Evolutionary conservation across 2,888 invertebrate genomes (phyloP), one percentile per base, ranked within the genome.

Genomic region (Xylophagus ater): DNA sequence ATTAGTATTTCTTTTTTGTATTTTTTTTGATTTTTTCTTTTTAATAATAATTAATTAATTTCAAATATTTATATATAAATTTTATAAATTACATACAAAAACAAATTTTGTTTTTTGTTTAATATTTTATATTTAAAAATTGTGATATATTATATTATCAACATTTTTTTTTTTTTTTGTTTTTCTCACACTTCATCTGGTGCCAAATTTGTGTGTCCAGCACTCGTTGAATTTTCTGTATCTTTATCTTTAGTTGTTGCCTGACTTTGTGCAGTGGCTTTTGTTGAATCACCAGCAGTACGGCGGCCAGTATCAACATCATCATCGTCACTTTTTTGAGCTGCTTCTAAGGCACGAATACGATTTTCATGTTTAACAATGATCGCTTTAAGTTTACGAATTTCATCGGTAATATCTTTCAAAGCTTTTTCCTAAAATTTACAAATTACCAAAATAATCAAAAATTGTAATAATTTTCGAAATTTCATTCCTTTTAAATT

Each of bases 351-450:
- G 36, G 63, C 63, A 17, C 65, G 60, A 40, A 65, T 63, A 42
- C 65, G 62, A 50, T 87, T 89, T 68, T 92, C 92, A 58, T 92
- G 92, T 57, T 90, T 90, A 18, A 92, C 85, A 51, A 92, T 87
- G 63, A 92, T 86, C n/a, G 89, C 84, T 58, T 92, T 92, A 49
- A 92, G 67, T 61, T 89, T 89, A 42, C 89, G 77, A 52, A 92
- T 88, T 65, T 90, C 90, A 57, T 90, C 88, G 26, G 81, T 76
- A 51, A 88, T 74, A 58, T 88, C 88, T 51, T 86, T 85, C 13
- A 89, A 67, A 48, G 82, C 77, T 49, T 58, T 54, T 21, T 69
- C 66, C 44, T 73, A 21, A 21, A 21, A 21, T 7, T 21, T 7
- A 21, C 9, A 21, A 9, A 21, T 7, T 21, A 21, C 21, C 2